These are phyloP conservation scores for Salvelinus alpinus DNA, from an alignment of 2,113 vertebrate species.

Conservation along the genomic window DNA sequence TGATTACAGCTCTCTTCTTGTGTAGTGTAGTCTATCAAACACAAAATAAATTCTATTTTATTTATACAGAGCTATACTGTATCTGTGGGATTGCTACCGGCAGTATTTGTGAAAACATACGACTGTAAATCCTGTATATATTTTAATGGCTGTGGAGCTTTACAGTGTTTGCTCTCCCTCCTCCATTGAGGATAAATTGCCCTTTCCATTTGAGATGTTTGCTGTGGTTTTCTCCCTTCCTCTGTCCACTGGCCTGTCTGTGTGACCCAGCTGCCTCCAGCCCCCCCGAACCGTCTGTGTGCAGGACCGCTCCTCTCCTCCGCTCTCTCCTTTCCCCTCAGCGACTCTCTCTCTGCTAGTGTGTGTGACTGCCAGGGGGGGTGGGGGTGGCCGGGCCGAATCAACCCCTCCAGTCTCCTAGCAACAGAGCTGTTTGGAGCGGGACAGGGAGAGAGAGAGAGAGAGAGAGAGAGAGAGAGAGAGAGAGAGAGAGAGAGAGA, in stretches of 20 bases:
- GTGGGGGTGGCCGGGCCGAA: constrained; percentile 70
- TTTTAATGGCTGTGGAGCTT: constrained; percentile 21
- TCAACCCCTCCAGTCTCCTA: constrained; percentile 83
- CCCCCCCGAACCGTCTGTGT: constrained; percentile 64
- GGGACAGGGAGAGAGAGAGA: constrained; percentile 69
- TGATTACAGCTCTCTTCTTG: no score
- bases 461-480: constrained; percentile 17
- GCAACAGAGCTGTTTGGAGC: constrained; percentile 83
- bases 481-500: constrained; percentile 16
- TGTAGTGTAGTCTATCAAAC: no score
- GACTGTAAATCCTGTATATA: neutral
- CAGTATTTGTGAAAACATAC: no score
- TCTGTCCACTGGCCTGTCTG: constrained; percentile 52
- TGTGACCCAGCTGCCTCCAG: constrained; percentile 75
- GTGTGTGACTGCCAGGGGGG: constrained; percentile 72
- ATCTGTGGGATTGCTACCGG: no score
- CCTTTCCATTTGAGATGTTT: constrained; percentile 13
- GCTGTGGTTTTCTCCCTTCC: constrained; percentile 39
- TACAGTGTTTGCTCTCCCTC: constrained; percentile 18
- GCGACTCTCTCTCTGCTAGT: constrained; percentile 41
- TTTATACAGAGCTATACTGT: no score
- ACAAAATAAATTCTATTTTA: no score
- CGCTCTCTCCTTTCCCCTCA: constrained; percentile 58
- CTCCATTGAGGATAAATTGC: constrained; percentile 32
- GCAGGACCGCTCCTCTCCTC: constrained; percentile 60